Base-by-base conservation (phyloP, 30 jellyfish, hydroid and myxozoan species). In the Aurelia aurita complex sp. Pacific region DNA sequence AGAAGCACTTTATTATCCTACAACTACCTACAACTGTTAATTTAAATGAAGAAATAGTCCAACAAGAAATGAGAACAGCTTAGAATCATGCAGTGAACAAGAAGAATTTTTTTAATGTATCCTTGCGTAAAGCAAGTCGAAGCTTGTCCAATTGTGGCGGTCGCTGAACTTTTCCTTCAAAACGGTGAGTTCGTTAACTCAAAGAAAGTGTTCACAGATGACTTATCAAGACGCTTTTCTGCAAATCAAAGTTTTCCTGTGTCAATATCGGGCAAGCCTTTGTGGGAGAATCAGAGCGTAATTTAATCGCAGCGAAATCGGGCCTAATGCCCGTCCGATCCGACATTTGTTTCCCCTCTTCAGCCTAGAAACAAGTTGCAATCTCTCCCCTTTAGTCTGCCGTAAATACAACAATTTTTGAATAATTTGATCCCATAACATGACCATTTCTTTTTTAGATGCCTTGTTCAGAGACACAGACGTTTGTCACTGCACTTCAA, bases 391-490 rank as follows among this genome's bases (percentile, higher is more conserved):
- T 73, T 18, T 32, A 13, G 33, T 62, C 33, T 23, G 53, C 54
- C 51, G 17, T 64, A 19, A 6, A n/a, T 12, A 1, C 42, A 6
- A 5, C 6, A 36, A 60, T 55, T 23, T 76, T 76, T 15, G 64
- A 33, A 10, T 16, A 15, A 29, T 42, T 77, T 29, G 17, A 33
- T 2, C 0, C 38, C 5, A 11, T 18, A 18, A 11, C 55, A 3
- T 62, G 17, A 4, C 16, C 34, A 43, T 77, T 86, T 66, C 18
- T 51, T 54, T 59, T 17, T 11, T 72, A 87, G 96, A 87, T 87
- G 96, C 96, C 96, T 61, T 87, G 96, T 46, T 78, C 96, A 73
- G 96, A 76, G 84, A 79, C 89, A 32, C 83, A 53, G 83, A 69
- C 60, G 73, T 81, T 72, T 34, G 83, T 78, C 69, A 29, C 80